A percentile compares a stretch with the other conserved stretches of the same genome.
These are phyloP conservation scores for Fabriciana adippe DNA, from an alignment of 2,888 invertebrate species.

Conservation along the genomic window DNA sequence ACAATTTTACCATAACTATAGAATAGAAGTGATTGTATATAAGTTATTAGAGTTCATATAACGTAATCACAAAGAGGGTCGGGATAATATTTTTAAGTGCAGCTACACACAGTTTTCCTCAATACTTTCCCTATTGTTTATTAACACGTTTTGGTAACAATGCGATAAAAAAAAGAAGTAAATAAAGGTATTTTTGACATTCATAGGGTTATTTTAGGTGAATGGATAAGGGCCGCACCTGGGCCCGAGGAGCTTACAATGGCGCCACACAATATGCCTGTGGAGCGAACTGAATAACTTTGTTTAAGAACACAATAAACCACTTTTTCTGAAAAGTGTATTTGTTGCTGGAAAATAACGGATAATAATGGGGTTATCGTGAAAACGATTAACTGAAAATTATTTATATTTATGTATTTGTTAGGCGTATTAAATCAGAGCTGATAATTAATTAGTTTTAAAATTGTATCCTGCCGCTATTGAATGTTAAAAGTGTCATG, in stretches of 20 bases:
- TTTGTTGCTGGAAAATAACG: slow-evolving; percentile 56
- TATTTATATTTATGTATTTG: slow-evolving; percentile 5
- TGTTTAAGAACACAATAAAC: slow-evolving; percentile 80
- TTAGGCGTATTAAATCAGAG: slow-evolving; percentile 10
- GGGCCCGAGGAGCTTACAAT: slow-evolving; percentile 62
- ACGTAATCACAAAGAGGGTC: slow-evolving; percentile 2
- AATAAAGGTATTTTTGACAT: slow-evolving; percentile 77
- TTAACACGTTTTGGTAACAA: slow-evolving; percentile 58
- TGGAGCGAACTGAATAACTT: slow-evolving; percentile 77
- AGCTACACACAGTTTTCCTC: slow-evolving; percentile 11
- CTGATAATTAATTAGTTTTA: slow-evolving; percentile 15
- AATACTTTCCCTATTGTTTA: slow-evolving; percentile 39
- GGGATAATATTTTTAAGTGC: slow-evolving; percentile 11
- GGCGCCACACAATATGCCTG: slow-evolving; percentile 66
- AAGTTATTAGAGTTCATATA: too few relatives aligned
- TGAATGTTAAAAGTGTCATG: slow-evolving; percentile 10
- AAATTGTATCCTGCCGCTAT: slow-evolving; percentile 7
- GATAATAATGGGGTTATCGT: slow-evolving; percentile 25
- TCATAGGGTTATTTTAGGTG: slow-evolving; percentile 71
- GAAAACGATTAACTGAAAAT: slow-evolving; percentile 16
- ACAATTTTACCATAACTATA: too few relatives aligned
- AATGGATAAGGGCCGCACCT: slow-evolving; percentile 68
- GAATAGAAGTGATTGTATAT: too few relatives aligned
- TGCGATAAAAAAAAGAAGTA: slow-evolving; percentile 51
- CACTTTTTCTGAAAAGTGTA: slow-evolving; percentile 63